Evolutionary conservation across 2,888 invertebrate genomes (phyloP).

Genomic region (Andrena hattorfiana): DNA sequence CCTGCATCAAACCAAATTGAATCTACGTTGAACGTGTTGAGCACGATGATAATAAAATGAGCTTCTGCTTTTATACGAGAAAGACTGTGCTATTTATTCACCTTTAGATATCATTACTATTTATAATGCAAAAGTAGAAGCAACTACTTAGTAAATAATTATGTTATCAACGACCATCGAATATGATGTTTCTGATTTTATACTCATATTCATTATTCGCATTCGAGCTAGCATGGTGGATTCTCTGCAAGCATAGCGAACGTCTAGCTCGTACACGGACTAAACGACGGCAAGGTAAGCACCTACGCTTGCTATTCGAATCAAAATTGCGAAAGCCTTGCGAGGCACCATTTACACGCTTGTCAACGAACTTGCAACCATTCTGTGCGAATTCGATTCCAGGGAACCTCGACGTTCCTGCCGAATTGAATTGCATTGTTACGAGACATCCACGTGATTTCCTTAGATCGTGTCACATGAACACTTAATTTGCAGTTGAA

Average conservation of each 20-base stretch:
- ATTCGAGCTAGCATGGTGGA: background rate
- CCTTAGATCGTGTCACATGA: background rate
- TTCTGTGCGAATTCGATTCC: constrained; percentile 29
- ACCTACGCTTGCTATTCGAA: constrained; percentile 19
- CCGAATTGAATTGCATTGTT: constrained; percentile 45
- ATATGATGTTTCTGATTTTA: background rate
- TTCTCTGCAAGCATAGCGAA: constrained; percentile 39
- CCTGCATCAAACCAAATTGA: too few species aligned
- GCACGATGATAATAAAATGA: too few species aligned
- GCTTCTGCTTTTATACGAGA: too few species aligned
- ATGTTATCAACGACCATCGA: background rate
- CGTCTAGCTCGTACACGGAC: constrained; percentile 37
- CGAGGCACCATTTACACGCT: constrained; percentile 29
- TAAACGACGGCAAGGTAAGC: constrained; percentile 31
- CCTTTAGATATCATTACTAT: too few species aligned
- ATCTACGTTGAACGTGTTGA: too few species aligned
- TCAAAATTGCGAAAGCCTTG: constrained; percentile 50
- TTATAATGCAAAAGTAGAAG: too few species aligned
- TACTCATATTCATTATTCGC: background rate
- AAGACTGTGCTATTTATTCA: too few species aligned
- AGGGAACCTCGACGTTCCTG: constrained; percentile 14
- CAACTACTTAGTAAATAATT: too few species aligned
- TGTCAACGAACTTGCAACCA: background rate
- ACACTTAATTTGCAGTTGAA: background rate
- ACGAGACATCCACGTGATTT: constrained; percentile 2